phyloP scores from a whole-genome alignment of 2,113 vertebrate species.

The Nothoprocta pentlandii region DNA sequence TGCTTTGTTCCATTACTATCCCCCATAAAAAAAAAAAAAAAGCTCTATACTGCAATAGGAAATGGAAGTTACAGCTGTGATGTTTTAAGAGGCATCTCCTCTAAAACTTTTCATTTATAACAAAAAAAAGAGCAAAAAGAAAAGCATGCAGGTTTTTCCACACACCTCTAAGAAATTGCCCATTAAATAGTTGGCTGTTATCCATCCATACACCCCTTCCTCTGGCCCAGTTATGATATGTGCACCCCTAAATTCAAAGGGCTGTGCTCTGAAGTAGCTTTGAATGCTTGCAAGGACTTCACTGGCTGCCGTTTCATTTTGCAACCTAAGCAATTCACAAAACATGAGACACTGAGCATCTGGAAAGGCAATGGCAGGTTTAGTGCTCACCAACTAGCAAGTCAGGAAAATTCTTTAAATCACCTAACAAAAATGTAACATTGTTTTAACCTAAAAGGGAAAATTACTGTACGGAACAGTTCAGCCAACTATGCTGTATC shows the following conservation, averaged over 20 bases:
- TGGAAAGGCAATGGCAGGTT: slow-evolving; percentile 35
- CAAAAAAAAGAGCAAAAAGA: slow-evolving; percentile 41
- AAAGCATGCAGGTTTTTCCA: slow-evolving; percentile 79
- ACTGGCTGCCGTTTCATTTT: slow-evolving; percentile 82
- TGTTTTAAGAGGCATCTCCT: neutral
- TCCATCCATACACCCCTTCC: slow-evolving; percentile 96
- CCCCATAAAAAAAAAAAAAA: neutral
- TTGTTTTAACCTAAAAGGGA: neutral
- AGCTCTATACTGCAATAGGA: neutral
- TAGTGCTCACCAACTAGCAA: neutral
- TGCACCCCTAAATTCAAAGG: slow-evolving; percentile 90
- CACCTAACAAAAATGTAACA: neutral
- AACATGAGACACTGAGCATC: slow-evolving; percentile 74
- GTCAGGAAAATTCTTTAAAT: neutral
- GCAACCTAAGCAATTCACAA: slow-evolving; percentile 81
- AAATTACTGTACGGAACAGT: neutral
- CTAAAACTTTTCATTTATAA: slow-evolving; percentile 11
- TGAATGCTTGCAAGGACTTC: slow-evolving; percentile 83
- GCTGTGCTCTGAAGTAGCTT: slow-evolving; percentile 85
- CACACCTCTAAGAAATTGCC: slow-evolving; percentile 93
- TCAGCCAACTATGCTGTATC: neutral
- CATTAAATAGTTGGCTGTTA: slow-evolving; percentile 97
- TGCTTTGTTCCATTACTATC: neutral
- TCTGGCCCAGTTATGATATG: slow-evolving; percentile 93
- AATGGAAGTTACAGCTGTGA: neutral